phyloP scores from a whole-genome alignment of 2,888 invertebrate species.

The Tetramorium bicarinatum region DNA sequence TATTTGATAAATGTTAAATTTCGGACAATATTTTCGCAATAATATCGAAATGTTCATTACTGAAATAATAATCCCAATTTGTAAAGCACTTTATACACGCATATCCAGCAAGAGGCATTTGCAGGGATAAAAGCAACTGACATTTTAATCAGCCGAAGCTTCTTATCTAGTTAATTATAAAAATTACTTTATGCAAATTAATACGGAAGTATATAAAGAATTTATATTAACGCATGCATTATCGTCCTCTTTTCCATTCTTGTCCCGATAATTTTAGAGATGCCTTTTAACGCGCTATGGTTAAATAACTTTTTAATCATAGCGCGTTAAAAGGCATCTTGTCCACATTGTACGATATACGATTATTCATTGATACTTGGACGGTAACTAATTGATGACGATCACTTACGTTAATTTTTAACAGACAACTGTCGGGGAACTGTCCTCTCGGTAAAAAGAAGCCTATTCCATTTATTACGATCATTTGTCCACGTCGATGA shows the following conservation, averaged over 20 bases:
- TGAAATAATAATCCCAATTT: background rate
- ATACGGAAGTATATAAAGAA: background rate
- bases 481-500: slow-evolving; percentile 11
- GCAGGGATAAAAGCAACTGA: background rate
- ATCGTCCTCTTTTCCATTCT: background rate
- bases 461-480: background rate
- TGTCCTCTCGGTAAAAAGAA: background rate
- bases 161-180: background rate
- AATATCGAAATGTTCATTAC: background rate
- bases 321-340: no score
- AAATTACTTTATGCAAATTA: slow-evolving; percentile 27
- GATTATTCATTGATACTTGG: background rate
- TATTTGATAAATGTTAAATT: background rate
- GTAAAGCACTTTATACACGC: background rate
- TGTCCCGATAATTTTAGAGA: background rate
- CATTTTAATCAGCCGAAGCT: background rate
- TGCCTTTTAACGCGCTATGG: background rate
- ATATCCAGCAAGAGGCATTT: background rate
- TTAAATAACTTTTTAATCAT: no score
- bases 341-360: no score
- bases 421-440: background rate
- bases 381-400: slow-evolving; percentile 5
- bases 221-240: background rate
- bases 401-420: background rate
- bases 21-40: background rate